Base-by-base conservation (phyloP, 2,888 invertebrate genomes). In the Meta bourneti region DNA sequence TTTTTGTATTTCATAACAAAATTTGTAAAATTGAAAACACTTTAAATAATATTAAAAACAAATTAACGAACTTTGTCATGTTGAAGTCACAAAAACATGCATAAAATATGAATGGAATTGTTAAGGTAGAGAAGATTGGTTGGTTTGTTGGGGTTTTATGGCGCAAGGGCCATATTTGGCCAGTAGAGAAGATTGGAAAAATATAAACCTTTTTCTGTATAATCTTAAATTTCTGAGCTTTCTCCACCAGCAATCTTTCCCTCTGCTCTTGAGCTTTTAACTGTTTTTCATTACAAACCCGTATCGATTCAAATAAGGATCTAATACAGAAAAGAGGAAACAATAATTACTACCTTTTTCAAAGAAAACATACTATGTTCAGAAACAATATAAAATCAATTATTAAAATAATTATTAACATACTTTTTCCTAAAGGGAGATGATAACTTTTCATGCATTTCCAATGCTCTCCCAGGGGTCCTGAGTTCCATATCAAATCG, bases 361-460 rank as follows among this genome's bases (percentile, higher is more conserved):
- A 5, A 8, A 61, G 61, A 8, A 61, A 61, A 34, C 4, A 4
- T 4, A 34, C 34, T 34, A 34, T 34, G 34, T 34, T 34, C 34
- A 34, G 34, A 34, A 34, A 52, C n/a, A 19, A 54, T 48, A 16
- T 51, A 9, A 61, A 61, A 61, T 7, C 5, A 61, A 61, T 61
- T 61, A 70, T 70, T 2, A 83, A 52, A n/a, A 75, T 4, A 81
- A 72, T 11, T 69, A 7, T 48, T 54, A 6, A 11, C 74, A 34
- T 88, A 92, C 71, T 97, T 96, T 87, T 97, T 96, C n/a, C 98
- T 96, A 0, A 98, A 97, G 0, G 98, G 98, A 79, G 98, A 98
- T 0, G 98, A 98, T 0, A 99, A 95, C 94, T 99, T 99, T 94
- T 98, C 98, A 95, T 99, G 99, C 77, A 99, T 96, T 94, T 98